Percentiles rank a stretch among this genome's conserved stretches.
phyloP scores from a whole-genome alignment of 2,888 invertebrate species.

The Nephrotoma flavescens region DNA sequence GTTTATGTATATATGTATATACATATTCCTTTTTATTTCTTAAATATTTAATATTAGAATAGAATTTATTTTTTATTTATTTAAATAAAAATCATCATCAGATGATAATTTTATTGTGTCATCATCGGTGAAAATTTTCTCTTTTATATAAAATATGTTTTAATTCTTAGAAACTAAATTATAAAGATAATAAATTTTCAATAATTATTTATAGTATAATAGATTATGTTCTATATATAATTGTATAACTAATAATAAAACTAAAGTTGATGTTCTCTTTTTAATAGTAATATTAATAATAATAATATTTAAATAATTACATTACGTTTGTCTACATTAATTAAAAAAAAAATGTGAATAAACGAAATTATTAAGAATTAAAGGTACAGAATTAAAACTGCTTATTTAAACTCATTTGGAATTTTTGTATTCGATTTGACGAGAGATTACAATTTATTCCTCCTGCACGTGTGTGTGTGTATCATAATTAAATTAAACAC shows the following conservation, averaged over 20 bases:
- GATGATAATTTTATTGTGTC: neutral
- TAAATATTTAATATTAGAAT: neutral
- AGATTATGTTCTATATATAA: neutral
- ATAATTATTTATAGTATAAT: neutral
- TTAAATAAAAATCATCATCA: slow-evolving; percentile 2
- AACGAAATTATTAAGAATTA: neutral
- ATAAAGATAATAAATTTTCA: neutral
- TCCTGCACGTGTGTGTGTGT: neutral
- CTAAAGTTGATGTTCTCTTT: neutral
- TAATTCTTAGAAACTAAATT: neutral
- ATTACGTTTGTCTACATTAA: neutral
- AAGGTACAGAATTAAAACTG: neutral
- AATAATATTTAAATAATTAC: neutral
- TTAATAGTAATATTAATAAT: neutral
- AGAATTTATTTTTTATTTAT: neutral
- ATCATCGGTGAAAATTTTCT: neutral
- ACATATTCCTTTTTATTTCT: neutral
- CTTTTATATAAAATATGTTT: slow-evolving; percentile 3
- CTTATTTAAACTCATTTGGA: neutral
- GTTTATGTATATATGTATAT: neutral
- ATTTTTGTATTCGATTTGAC: neutral
- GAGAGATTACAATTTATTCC: neutral
- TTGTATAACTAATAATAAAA: neutral
- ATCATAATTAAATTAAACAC: neutral
- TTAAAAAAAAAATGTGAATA: neutral